Conservation (phyloP, 1,140 invertebrate species). For the Leptonema lineaticorne region DNA sequence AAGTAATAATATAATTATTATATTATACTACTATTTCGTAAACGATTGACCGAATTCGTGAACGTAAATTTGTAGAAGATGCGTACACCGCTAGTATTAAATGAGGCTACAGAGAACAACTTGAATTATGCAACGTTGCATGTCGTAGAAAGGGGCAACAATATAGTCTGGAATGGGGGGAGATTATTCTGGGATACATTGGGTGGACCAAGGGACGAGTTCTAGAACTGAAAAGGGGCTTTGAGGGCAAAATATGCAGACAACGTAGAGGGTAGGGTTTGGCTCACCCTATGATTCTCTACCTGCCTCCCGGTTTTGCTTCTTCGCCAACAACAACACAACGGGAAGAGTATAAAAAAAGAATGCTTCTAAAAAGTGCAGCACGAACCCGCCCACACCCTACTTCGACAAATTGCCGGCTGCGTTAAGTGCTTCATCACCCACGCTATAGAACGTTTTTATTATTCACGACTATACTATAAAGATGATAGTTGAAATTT, state of each 20-base stretch:
- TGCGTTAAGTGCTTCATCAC: not conserved
- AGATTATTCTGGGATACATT: not conserved
- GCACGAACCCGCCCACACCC: not conserved
- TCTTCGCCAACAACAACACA: no score
- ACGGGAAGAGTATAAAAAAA: not conserved
- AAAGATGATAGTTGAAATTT: no score
- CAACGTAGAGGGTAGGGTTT: not conserved
- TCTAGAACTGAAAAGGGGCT: conserved; percentile 12
- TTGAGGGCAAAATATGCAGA: not conserved
- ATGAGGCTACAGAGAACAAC: not conserved
- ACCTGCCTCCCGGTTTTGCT: not conserved
- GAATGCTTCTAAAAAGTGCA: not conserved
- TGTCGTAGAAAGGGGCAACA: conserved; percentile 2
- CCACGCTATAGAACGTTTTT: no score
- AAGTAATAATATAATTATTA: no score
- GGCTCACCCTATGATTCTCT: not conserved
- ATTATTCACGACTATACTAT: no score
- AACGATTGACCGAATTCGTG: no score
- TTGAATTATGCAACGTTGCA: conserved; percentile 19
- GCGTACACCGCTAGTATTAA: not conserved
- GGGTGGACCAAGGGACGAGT: not conserved
- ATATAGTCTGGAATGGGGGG: not conserved
- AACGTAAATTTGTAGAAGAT: not conserved
- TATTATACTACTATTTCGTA: no score
- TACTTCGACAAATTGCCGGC: not conserved